These are phyloP conservation scores for Caenorhabditis briggsae DNA, from an alignment of 1,140 invertebrate genomes.

Conservation along the genomic window DNA sequence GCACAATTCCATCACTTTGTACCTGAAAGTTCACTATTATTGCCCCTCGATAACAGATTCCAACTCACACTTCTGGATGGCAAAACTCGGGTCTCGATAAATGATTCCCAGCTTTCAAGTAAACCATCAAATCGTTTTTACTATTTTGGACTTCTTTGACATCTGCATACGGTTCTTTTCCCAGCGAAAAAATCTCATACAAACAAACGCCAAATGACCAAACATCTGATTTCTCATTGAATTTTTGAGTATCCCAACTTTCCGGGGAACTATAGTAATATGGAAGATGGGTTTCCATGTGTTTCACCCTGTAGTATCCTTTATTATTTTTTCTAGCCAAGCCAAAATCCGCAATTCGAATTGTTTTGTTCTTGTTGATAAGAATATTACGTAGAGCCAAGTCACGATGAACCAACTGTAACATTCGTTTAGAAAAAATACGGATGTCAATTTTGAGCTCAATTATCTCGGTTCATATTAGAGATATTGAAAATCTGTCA, in stretches of 20 bases:
- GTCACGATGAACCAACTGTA: constrained; percentile 7
- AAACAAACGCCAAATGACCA: constrained; percentile 11
- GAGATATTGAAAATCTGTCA: no score
- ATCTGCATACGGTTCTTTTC: neutral
- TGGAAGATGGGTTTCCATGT: neutral
- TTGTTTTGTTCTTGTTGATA: neutral
- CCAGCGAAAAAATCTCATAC: constrained; percentile 21
- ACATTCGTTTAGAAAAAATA: neutral
- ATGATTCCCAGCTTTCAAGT: neutral
- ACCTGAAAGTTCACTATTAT: neutral
- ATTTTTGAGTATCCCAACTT: neutral
- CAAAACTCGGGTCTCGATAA: neutral
- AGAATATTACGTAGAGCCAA: constrained; percentile 31
- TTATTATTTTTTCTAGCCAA: neutral
- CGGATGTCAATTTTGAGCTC: no score
- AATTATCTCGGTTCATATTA: no score
- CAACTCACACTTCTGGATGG: neutral
- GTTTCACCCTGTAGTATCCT: neutral
- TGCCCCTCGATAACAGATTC: neutral
- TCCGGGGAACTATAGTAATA: neutral
- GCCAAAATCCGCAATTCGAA: constrained; percentile 15
- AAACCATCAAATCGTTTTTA: neutral
- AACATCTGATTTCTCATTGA: constrained; percentile 12
- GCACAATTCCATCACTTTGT: neutral
- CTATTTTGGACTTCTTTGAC: neutral